Conservation (phyloP, 1,140 invertebrate genomes). For the Brachionus paranguensis region DNA sequence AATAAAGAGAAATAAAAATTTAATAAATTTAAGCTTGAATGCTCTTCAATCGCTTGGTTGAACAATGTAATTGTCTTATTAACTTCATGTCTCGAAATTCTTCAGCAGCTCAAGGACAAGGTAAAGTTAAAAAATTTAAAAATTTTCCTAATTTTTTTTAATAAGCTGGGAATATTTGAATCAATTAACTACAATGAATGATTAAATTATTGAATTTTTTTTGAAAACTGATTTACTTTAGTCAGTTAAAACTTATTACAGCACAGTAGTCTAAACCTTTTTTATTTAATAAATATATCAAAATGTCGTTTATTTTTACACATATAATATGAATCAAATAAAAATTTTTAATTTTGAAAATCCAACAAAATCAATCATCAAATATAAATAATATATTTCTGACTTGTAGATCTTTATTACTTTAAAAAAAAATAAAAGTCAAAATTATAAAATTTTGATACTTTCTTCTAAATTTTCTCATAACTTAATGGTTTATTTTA, state of each 20-base stretch:
- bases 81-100: background rate
- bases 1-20: background rate
- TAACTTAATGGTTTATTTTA: too few relatives aligned
- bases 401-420: too few relatives aligned
- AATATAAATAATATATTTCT: too few relatives aligned
- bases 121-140: background rate
- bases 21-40: conserved; percentile 3
- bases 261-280: too few relatives aligned
- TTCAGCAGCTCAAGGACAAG: conserved; percentile 8
- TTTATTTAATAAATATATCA: too few relatives aligned
- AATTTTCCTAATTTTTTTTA: background rate
- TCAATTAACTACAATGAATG: background rate
- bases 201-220: background rate
- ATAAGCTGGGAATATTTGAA: conserved; percentile 1
- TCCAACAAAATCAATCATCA: too few relatives aligned
- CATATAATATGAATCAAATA: too few relatives aligned
- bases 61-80: conserved; percentile 11
- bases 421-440: too few relatives aligned
- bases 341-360: too few relatives aligned
- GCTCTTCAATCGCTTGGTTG: background rate
- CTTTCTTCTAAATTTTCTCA: too few relatives aligned
- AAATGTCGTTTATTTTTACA: too few relatives aligned
- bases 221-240: background rate
- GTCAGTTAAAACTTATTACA: background rate
- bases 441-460: too few relatives aligned